Evolutionary conservation across 1,140 invertebrate species (phyloP).

Genomic region (Hyphantria cunea): DNA sequence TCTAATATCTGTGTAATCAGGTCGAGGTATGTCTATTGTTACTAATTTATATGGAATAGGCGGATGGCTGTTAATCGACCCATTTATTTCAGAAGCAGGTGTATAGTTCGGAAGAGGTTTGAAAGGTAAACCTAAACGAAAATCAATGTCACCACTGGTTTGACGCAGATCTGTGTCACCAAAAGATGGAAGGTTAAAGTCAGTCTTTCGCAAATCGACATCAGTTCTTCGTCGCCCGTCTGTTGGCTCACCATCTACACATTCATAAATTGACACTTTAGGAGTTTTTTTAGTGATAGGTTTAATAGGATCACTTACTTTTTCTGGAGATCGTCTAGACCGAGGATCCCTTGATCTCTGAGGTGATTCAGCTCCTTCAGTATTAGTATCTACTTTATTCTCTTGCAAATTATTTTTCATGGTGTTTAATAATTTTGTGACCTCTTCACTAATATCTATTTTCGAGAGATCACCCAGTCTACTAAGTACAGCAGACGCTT

Average conservation of each 20-base stretch:
- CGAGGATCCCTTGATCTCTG: conserved; percentile 58
- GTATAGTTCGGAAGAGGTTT: conserved; percentile 89
- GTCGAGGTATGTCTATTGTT: conserved; percentile 86
- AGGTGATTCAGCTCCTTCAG: conserved; percentile 43
- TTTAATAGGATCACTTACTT: conserved; percentile 54
- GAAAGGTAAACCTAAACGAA: conserved; percentile 88
- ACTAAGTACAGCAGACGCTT: conserved; percentile 83
- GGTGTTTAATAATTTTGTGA: conserved; percentile 85
- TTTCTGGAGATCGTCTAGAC: conserved; percentile 63
- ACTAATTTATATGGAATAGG: conserved; percentile 87
- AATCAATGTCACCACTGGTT: conserved; percentile 85
- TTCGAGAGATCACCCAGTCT: conserved; percentile 87
- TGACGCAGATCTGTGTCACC: conserved; percentile 82
- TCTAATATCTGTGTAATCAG: conserved; percentile 89
- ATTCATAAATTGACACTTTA: conserved; percentile 78
- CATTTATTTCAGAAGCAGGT: conserved; percentile 92
- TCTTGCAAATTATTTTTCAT: conserved; percentile 83
- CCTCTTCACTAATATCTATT: conserved; percentile 88
- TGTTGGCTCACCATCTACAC: conserved; percentile 74
- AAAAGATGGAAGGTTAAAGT: conserved; percentile 71
- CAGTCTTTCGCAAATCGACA: conserved; percentile 83
- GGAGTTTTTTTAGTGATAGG: conserved; percentile 50
- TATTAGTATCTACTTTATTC: conserved; percentile 44
- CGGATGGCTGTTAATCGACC: conserved; percentile 88
- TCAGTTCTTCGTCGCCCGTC: conserved; percentile 78